Conservation (phyloP, 1,140 invertebrate species). For the Drosophila prosaltans region DNA sequence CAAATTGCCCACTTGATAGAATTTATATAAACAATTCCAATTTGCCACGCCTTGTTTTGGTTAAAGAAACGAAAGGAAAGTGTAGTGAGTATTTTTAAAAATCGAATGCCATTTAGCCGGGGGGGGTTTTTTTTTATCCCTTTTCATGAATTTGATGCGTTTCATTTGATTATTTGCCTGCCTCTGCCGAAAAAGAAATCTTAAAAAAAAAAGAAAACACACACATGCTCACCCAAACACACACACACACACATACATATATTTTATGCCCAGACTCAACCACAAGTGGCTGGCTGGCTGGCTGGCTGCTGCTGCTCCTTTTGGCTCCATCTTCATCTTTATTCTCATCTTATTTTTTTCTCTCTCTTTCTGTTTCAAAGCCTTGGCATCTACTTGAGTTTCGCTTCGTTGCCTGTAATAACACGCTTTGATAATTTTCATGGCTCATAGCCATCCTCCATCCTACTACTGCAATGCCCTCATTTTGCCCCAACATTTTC, state of each 20-base stretch:
- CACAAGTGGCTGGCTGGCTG: slow-evolving; percentile 70
- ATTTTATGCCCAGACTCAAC: slow-evolving; percentile 60
- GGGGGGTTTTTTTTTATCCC: slow-evolving; percentile 49
- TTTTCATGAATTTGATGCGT: slow-evolving; percentile 78
- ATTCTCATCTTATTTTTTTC: slow-evolving; percentile 10
- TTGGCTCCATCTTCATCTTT: slow-evolving; percentile 18
- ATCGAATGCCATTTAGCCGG: slow-evolving; percentile 66
- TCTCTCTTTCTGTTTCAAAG: slow-evolving; percentile 21
- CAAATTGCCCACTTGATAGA: background rate
- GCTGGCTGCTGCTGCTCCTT: slow-evolving; percentile 15
- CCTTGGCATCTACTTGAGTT: slow-evolving; percentile 60
- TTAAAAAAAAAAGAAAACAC: slow-evolving; percentile 21
- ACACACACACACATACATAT: background rate
- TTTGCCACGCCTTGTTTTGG: no score
- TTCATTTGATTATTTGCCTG: slow-evolving; percentile 79
- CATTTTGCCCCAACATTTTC: slow-evolving; percentile 7
- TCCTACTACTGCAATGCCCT: slow-evolving; percentile 59
- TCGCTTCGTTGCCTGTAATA: slow-evolving; percentile 76
- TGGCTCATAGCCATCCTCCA: slow-evolving; percentile 66
- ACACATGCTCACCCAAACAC: background rate
- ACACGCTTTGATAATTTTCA: slow-evolving; percentile 83
- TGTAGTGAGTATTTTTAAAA: slow-evolving; percentile 54
- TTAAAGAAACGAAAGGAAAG: no score
- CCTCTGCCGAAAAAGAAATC: slow-evolving; percentile 41
- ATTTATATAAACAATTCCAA: background rate